phyloP scores from a whole-genome alignment of 2,113 vertebrate species.

The Gallinago jamesoni region DNA sequence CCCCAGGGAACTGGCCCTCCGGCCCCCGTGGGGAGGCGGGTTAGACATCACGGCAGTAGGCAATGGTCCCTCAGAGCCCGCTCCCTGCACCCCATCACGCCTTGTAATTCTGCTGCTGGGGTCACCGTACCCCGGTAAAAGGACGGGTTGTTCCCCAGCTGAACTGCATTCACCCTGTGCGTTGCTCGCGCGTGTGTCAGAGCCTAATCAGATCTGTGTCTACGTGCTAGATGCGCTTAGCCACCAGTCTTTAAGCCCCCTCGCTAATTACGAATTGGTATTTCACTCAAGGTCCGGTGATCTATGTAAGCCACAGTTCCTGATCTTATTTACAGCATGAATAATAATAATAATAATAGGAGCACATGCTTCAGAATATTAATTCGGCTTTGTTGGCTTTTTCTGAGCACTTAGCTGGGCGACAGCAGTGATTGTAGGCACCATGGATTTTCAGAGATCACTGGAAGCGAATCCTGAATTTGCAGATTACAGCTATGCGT shows the following conservation, averaged over 20 bases:
- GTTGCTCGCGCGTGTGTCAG: background rate
- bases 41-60: background rate
- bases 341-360: background rate
- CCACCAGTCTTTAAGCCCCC: background rate
- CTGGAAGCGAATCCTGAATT: background rate
- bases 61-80: background rate
- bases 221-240: background rate
- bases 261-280: background rate
- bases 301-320: background rate
- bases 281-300: background rate
- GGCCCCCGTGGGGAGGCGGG: background rate
- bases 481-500: background rate
- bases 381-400: background rate
- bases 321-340: background rate
- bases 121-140: background rate
- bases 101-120: background rate
- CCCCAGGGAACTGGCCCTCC: background rate
- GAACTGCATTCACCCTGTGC: background rate
- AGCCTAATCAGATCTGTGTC: background rate
- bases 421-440: accelerated
- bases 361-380: background rate
- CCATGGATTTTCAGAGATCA: background rate
- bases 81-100: accelerated
- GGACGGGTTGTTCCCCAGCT: background rate
- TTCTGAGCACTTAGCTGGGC: background rate